Evolutionary conservation across 2,797 vertebrate species (phyloP), one percentile per base, ranked within the genome.

Genomic region (Chelonia mydas): DNA sequence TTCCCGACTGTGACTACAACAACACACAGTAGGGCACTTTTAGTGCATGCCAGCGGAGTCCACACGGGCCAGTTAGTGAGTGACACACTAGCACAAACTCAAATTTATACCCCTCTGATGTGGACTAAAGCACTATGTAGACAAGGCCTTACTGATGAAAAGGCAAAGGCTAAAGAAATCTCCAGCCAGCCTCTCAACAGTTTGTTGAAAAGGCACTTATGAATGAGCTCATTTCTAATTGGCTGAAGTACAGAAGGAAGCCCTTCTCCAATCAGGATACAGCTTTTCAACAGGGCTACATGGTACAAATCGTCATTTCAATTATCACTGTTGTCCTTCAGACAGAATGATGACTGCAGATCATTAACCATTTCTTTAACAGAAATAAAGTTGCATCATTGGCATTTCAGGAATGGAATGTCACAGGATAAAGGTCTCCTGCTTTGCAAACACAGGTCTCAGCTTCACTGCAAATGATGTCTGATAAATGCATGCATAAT

Each of bases 401-500:
- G 76, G 47, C 31, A 47, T 61, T 91, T 13, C 47, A 91, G 50
- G 25, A 96, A 84, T 11, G 19, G 61, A 93, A 94, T 0, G 3
- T 21, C 90, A 81, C 81, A 94, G 79, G 28, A 84, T 88, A 89
- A 84, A 37, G 49, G 37, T 81, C 28, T 94, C 89, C 45, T 78
- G 15, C 50, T 25, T 47, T 68, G 33, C 83, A 90, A 81, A 57
- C n/a, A 84, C 77, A 85, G 88, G 74, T 33, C 41, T 23, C 1
- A 1, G 27, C 47, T 91, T 84, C 72, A 72, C 76, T 77, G 57
- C 41, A 65, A 33, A 81, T 3, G 16, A 55, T 57, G 41, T 33
- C 90, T 90, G 81, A 23, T 92, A 72, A 84, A 50, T 19, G 51
- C 28, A 5, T 0, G n/a, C 1, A 1, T 4, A 31, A 41, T 53